Evolutionary conservation across 2,888 invertebrate species (phyloP), one percentile per base, ranked within the genome.

Genomic region (Cynaeus angustus): DNA sequence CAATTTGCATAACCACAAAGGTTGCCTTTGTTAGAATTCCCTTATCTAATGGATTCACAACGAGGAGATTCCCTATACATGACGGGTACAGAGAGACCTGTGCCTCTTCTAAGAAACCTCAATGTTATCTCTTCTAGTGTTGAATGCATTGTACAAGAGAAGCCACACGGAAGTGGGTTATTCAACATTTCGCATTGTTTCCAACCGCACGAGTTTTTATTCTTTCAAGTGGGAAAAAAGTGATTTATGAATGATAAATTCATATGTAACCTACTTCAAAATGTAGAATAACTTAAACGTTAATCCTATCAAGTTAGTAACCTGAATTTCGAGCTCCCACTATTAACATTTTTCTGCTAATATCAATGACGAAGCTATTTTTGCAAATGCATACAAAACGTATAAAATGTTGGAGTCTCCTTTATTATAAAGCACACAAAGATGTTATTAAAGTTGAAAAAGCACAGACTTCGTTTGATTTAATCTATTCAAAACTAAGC

Each of bases 1-100:
- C 13, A 50, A 62, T 62, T 50, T 62, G 37, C 62, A 50, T 62
- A 28, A 12, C 14, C 33, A 28, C 59, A 46, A 59, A 41, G 46
- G 10, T 46, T 41, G 41, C 41, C 41, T 41, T 48, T 48, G 48
- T 48, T n/a, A 16, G 48, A 9, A 9, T 16, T 26, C 48, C 48
- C 48, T 48, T 48, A 48, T 48, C 48, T 48, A 48, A 48, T 41
- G 12, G 12, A 41, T 41, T 41, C 41, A 13, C 4, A 41, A 41
- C 12, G 6, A 41, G 12, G 12, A 41, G 13, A 41, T 10, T 33
- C 41, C 41, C 41, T 41, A 7, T 10, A 41, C 41, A 12, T 41
- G 41, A 41, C 41, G 41, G 41, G n/a, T 41, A 41, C 41, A 41
- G 41, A 41, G 41, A 41, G 41, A n/a, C 41, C n/a, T 6, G 41